phyloP scores from a whole-genome alignment of 2,113 vertebrate genomes.

The Syngnathus typhle region DNA sequence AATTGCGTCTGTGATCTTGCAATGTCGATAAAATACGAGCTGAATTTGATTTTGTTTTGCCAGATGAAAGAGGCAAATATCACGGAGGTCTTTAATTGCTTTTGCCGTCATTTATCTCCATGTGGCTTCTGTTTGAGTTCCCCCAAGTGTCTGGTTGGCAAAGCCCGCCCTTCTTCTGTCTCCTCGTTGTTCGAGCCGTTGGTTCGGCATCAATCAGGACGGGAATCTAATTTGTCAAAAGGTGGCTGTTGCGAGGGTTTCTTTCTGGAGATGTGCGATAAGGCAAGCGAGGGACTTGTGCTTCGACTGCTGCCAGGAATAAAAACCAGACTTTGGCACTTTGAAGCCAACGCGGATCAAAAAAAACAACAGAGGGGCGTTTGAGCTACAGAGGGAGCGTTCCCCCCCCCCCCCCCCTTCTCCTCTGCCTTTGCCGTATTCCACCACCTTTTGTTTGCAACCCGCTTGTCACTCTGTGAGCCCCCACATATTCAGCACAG shows the following conservation, averaged over 20 bases:
- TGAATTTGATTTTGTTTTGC: slow-evolving; percentile 18
- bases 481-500: slow-evolving; percentile 41
- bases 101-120: slow-evolving; percentile 1
- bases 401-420: slow-evolving; percentile 59
- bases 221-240: slow-evolving; percentile 65
- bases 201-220: slow-evolving; percentile 59
- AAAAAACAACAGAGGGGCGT: slow-evolving; percentile 58
- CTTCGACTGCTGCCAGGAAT: slow-evolving; percentile 34
- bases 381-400: slow-evolving; percentile 60
- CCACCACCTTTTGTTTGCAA: slow-evolving; percentile 46
- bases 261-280: slow-evolving; percentile 67
- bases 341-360: slow-evolving; percentile 66
- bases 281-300: slow-evolving; percentile 54
- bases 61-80: slow-evolving; percentile 40
- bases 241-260: slow-evolving; percentile 39
- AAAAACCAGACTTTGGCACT: slow-evolving; percentile 63
- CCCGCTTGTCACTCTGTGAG: slow-evolving; percentile 43
- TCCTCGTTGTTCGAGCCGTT: slow-evolving; percentile 50
- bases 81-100: slow-evolving; percentile 33
- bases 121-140: slow-evolving; percentile 3
- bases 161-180: slow-evolving; percentile 15
- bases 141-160: background rate
- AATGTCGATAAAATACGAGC: slow-evolving; percentile 46
- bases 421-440: slow-evolving; percentile 37
- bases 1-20: slow-evolving; percentile 53